Evolutionary conservation across 2,797 vertebrate genomes (phyloP).

Genomic region (Rachycentron canadum): DNA sequence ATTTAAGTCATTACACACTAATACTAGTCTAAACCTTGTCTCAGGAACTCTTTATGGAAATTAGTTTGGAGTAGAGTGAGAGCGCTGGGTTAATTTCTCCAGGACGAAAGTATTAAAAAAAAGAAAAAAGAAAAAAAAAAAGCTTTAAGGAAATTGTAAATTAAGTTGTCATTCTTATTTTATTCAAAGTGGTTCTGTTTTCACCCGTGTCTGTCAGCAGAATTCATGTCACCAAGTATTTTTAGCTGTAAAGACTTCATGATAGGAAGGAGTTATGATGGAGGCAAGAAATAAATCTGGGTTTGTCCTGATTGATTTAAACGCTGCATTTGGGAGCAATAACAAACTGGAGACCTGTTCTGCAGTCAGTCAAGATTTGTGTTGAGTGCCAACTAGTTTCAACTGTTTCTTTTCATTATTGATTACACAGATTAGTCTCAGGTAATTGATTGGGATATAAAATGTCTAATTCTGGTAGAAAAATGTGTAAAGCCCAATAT

Average conservation of each 20-base stretch:
- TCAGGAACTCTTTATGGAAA: not conserved
- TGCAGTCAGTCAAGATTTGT: not conserved
- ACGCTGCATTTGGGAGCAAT: not conserved
- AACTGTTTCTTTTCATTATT: not conserved
- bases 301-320: not conserved
- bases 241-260: not conserved
- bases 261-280: not conserved
- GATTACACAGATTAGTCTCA: not conserved
- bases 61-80: not conserved
- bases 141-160: not conserved
- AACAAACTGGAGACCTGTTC: not conserved
- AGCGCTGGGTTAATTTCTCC: not conserved
- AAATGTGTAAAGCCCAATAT: not conserved
- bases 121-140: not conserved
- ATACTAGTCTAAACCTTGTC: not conserved
- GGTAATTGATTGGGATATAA: not conserved
- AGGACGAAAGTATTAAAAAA: not conserved
- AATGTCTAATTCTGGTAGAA: not conserved
- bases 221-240: not conserved
- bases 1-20: constrained; percentile 1
- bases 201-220: not conserved
- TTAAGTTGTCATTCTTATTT: not conserved
- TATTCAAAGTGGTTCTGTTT: not conserved
- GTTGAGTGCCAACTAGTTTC: not conserved
- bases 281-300: too few relatives aligned